Base-by-base conservation (phyloP, 2,113 vertebrate genomes). In the Periophthalmus modestus region DNA sequence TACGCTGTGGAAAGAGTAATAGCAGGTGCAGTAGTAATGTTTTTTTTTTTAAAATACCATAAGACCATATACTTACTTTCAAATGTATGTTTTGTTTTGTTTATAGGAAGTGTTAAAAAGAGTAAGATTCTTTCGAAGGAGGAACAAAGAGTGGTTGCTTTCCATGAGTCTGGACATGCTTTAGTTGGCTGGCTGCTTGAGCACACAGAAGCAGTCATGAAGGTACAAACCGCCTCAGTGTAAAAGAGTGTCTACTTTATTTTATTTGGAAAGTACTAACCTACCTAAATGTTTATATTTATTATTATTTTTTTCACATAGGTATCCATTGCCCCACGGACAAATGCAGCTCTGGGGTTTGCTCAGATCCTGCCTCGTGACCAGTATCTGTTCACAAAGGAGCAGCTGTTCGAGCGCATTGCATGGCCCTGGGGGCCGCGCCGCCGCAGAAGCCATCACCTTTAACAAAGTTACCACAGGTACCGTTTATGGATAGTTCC, bases 341-440 rank as follows among this genome's bases (percentile, higher is more conserved):
- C 97, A 0, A 99, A 99, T 0, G 96, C 98, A 0, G 95, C 97
- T 0, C 92, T 99, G 5, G 97, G 98, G 2, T 99, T 99, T 0
- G 84, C 96, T 0, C 98, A 99, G 90, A 97, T 99, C 43, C 93
- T 99, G 52, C 98, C 98, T 0, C 93, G 92, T 34, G 96, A 99
- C 78, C 96, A 97, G 91, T 88, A 92, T 84, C 94, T 99, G 69
- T 96, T 96, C 91, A 97, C 96, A 82, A 96, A 91, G 79, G 97
- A 98, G 34, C 96, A 99, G 94, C 95, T 99, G 74, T 95, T 96
- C 80, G 96, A 99, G 92, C 93, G 96, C 63, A 98, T 99, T 99
- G 97, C 59, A 99, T 99, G 98, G 97, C 97, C 0, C 86, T 99
- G 70, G 98, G 98, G 0, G 97, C n/a, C n/a, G 98, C 0, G 93